A percentile compares a stretch with the other conserved stretches of the same genome.
Conservation (phyloP, 2,888 invertebrate species). For the Netelia virgata region DNA sequence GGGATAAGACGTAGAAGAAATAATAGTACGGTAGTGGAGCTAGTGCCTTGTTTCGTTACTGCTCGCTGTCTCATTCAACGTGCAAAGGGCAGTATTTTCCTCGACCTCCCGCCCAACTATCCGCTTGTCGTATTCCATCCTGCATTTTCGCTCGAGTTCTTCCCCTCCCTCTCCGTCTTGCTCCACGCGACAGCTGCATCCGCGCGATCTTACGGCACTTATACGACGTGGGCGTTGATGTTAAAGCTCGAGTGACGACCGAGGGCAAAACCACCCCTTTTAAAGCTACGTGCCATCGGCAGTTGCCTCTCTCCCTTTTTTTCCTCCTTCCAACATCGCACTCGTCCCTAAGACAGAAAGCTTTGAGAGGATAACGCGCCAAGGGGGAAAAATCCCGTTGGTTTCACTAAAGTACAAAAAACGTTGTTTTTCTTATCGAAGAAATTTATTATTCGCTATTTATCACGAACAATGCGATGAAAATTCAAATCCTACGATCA, state of each 20-base stretch:
- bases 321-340: not conserved
- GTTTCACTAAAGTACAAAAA: not conserved
- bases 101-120: not conserved
- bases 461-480: not conserved
- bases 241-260: constrained; percentile 38
- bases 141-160: constrained; percentile 14
- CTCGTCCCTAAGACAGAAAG: not conserved
- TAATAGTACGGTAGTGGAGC: constrained; percentile 54
- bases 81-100: constrained; percentile 44
- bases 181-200: constrained; percentile 6
- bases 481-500: constrained; percentile 13
- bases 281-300: constrained; percentile 24
- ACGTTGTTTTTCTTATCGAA: not conserved
- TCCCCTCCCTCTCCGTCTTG: not conserved
- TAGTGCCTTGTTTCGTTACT: constrained; percentile 43
- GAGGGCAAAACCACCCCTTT: constrained; percentile 17
- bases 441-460: constrained; percentile 14
- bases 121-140: constrained; percentile 33
- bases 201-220: constrained; percentile 10
- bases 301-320: constrained; percentile 6
- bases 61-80: constrained; percentile 21
- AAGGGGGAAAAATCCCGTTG: not conserved
- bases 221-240: constrained; percentile 13
- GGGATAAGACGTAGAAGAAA: constrained; percentile 36
- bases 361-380: not conserved